Base-by-base conservation (phyloP, 2,113 vertebrate genomes). In the Menura novaehollandiae region DNA sequence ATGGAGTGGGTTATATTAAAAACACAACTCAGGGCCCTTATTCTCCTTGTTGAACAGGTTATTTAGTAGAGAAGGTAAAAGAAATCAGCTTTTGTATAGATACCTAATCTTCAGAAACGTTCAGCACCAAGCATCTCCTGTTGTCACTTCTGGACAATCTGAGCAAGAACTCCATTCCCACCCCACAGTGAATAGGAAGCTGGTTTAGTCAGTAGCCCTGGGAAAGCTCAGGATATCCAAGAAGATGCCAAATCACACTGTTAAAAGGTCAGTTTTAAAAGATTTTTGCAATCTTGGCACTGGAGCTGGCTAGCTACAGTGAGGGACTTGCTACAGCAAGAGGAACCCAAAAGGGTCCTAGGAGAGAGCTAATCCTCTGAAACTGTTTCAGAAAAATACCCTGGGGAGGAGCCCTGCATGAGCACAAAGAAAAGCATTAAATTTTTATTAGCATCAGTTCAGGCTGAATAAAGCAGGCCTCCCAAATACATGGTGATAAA, bases 381-480 rank as follows among this genome's bases (percentile, higher is more conserved):
- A 92, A 64, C 27, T 14, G 13, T 32, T 95, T 56, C 81, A 91
- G 69, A 91, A 93, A 93, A 95, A 94, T 27, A 85, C 62, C 52
- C 75, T 30, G 43, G 28, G 39, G 85, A 88, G 27, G 26, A 83
- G 41, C 28, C 49, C 47, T 71, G 71, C 60, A 74, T 28, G 26
- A 90, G 47, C 77, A 92, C 62, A 63, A 87, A 81, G 27, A 75
- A 52, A 68, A 91, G 37, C 69, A 89, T 87, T 81, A 78, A 60
- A 81, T 82, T 94, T 93, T 94, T 76, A 91, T 69, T 59, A 94
- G 35, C 51, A 19, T 39, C 63, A 93, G 67, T 83, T 90, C 85
- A 93, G n/a, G 58, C 62, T 79, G 74, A 95, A 91, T 88, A 93
- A 89, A 89, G 37, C 74, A 93, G 53, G 15, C 41, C 53, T 95